These are phyloP conservation scores for Pitta sordida DNA, from an alignment of 2,113 vertebrate species.

Conservation along the genomic window DNA sequence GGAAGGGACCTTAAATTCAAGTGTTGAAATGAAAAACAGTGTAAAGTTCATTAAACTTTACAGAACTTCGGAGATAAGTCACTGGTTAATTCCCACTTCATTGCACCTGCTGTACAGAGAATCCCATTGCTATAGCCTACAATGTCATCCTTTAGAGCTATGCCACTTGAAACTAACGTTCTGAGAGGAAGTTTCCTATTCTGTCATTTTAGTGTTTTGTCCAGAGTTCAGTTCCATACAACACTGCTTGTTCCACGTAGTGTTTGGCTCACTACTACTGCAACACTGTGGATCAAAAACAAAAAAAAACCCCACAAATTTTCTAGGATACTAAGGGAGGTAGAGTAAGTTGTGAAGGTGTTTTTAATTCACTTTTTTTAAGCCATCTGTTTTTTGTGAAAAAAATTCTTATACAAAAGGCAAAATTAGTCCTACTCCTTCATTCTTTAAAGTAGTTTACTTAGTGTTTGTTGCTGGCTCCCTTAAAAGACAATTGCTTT, in stretches of 20 bases:
- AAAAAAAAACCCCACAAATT: no score
- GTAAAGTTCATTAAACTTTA: background rate
- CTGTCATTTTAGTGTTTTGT: background rate
- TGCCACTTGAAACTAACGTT: background rate
- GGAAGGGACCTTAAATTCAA: background rate
- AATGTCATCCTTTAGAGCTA: background rate
- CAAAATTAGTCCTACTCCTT: background rate
- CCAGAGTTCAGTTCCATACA: background rate
- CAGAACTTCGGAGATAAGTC: background rate
- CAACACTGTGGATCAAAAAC: background rate
- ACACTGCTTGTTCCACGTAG: background rate
- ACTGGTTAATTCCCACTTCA: background rate
- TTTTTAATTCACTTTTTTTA: background rate
- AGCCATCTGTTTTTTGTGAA: background rate
- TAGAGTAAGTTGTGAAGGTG: background rate
- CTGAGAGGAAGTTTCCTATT: background rate
- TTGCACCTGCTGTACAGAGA: rapidly evolving
- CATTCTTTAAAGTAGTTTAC: background rate
- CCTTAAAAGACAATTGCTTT: no score
- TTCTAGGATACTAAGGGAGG: background rate
- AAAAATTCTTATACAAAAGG: background rate
- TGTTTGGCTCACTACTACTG: background rate
- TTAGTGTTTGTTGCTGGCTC: background rate
- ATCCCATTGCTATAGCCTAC: background rate
- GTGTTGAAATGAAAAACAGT: background rate